Conservation (phyloP, 2,888 invertebrate genomes). For the Dexiosoma caninum region DNA sequence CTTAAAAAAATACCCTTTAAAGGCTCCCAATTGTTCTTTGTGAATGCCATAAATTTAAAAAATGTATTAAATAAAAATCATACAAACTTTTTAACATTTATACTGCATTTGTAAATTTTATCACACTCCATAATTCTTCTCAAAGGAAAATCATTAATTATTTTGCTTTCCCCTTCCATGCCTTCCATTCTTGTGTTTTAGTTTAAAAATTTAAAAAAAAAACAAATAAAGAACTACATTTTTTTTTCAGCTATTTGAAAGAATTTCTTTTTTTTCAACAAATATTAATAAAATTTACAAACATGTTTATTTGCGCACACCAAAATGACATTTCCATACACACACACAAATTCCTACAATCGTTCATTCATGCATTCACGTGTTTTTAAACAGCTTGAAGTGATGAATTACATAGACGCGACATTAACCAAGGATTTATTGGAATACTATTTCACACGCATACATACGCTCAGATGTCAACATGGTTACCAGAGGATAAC, state of each 20-base stretch:
- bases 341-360: slow-evolving; percentile 9
- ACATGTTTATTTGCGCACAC: slow-evolving; percentile 21
- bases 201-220: not conserved
- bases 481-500: slow-evolving; percentile 4
- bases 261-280: slow-evolving; percentile 44
- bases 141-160: slow-evolving; percentile 55
- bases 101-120: slow-evolving; percentile 42
- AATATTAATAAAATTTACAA: slow-evolving; percentile 13
- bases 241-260: not conserved
- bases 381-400: slow-evolving; percentile 41
- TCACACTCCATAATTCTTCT: slow-evolving; percentile 54
- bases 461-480: not conserved
- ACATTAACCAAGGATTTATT: slow-evolving; percentile 73
- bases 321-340: slow-evolving; percentile 17
- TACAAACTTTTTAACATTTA: slow-evolving; percentile 17
- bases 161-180: not conserved
- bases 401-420: slow-evolving; percentile 66
- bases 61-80: not conserved
- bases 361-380: slow-evolving; percentile 11
- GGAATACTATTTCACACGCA: not conserved
- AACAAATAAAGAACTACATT: not conserved
- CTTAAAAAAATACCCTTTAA: too few relatives aligned
- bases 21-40: too few relatives aligned
- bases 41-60: slow-evolving; percentile 30
- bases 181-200: not conserved